Base-by-base conservation (phyloP, 2,113 vertebrate genomes). In the Thunnus thynnus region DNA sequence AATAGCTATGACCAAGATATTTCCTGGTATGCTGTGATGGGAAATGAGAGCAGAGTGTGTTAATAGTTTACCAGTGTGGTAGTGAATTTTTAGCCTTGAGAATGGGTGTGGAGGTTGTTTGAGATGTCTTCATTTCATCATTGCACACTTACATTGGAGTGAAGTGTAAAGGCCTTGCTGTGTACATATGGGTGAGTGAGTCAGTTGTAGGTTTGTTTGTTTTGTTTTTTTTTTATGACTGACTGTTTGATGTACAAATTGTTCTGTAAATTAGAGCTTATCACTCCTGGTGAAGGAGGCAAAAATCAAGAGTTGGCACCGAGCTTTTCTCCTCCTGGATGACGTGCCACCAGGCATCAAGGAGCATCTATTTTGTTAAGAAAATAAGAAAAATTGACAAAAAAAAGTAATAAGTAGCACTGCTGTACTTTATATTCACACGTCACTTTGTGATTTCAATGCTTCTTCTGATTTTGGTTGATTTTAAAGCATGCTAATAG, bases 401-500 rank as follows among this genome's bases (percentile, higher is more conserved):
- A 72, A 78, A 88, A 83, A 18, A 5, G 20, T 57, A 80, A 84
- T 62, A 89, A 82, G 84, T 91, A 69, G 91, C 93, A 94, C 93
- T 92, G 83, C 87, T 94, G 92, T 94, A 93, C 91, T 93, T 94
- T 93, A 93, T 90, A 88, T 78, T 83, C 93, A 94, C 93, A 84
- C 1, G 92, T 90, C 93, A 93, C 93, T 94, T 94, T 94, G 86
- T 89, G 80, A 91, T 90, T 88, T 84, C 78, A 89, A 86, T 78
- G 84, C 85, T 91, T 90, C 70, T 83, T 54, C 48, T 83, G 82
- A 87, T 78, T 85, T 89, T 79, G 32, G 20, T 86, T 80, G 10
- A 57, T 79, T 80, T 78, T 41, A 44, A 90, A 86, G 89, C 89
- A 90, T 91, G 91, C 55, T 76, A 86, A 84, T 44, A 36, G 81